Percentiles rank a stretch among this genome's conserved stretches.
phyloP scores from a whole-genome alignment of 1,140 invertebrate species.

The Drosophila azteca region DNA sequence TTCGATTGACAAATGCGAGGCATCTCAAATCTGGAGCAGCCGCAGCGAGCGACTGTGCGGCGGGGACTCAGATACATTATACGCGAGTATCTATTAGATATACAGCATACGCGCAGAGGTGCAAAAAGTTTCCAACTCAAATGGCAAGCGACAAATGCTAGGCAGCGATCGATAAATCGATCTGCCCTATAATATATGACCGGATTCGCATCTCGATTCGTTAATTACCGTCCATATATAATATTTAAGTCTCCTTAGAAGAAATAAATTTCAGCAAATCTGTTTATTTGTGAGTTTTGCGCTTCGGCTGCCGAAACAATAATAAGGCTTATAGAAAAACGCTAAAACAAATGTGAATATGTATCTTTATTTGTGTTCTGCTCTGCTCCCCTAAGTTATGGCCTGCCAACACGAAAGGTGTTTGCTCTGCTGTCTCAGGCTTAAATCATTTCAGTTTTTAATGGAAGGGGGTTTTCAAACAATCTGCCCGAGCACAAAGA shows the following conservation, averaged over 20 bases:
- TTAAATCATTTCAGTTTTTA: constrained; percentile 53
- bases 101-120: neutral
- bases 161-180: constrained; percentile 49
- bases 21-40: constrained; percentile 69
- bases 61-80: neutral
- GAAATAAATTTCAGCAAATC: constrained; percentile 1
- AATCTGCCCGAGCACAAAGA: constrained; percentile 2
- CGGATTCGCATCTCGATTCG: neutral
- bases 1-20: constrained; percentile 73
- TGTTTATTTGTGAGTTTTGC: constrained; percentile 8
- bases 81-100: constrained; percentile 11
- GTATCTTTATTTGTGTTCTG: constrained; percentile 17
- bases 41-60: constrained; percentile 49
- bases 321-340: constrained; percentile 22
- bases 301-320: neutral
- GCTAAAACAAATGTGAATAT: constrained; percentile 34
- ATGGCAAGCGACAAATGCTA: constrained; percentile 64
- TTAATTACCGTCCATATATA: constrained; percentile 37
- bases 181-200: constrained; percentile 30
- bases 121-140: constrained; percentile 49
- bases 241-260: constrained; percentile 4
- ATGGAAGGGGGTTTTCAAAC: constrained; percentile 9
- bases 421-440: constrained; percentile 13
- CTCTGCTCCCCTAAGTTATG: constrained; percentile 30
- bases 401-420: constrained; percentile 45